Evolutionary conservation across 2,113 vertebrate species (phyloP), one percentile per base, ranked within the genome.

Genomic region (Pygoscelis adeliae): DNA sequence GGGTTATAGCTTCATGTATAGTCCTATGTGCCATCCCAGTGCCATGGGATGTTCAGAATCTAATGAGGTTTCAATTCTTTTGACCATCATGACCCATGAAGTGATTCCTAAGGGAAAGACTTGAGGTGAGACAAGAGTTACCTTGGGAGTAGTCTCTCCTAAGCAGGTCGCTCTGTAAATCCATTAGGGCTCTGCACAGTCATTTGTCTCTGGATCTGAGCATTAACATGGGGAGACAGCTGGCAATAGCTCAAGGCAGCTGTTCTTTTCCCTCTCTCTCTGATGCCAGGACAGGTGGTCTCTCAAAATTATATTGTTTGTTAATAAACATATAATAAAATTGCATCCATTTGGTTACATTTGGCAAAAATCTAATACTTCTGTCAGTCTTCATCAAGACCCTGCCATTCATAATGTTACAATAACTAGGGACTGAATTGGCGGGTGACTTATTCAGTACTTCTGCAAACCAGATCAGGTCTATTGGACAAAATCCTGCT

Each of bases 301-400:
- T 79, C 25, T 66, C 38, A 6, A 87, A 96, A 93, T 89, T 67
- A 72, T 49, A 49, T 84, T 67, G 9, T 36, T 94, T 89, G 52
- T 72, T 91, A 90, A 94, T 89, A 96, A 96, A 89, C 30, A 58
- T 84, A 56, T 36, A 82, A 93, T 82, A 85, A 87, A 91, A 91
- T 58, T 89, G 11, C 25, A 82, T 74, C 30, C 0, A 0, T 38
- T 87, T 94, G 26, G 58, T 89, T 93, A 66, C 29, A 73, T 89
- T 89, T 97, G 77, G 73, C 38, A 83, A 93, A 90, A 87, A 73
- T 34, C 20, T 76, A 89, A 49, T 82, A 62, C 25, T 91, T 89
- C 70, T 83, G 81, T 61, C 81, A 76, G 38, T 80, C 66, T 91
- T 97, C 36, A 82, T 94, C 38, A 83, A 44, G 10, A 7, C 17